Conservation (phyloP, 2,888 invertebrate species). For the Gnatocerus cornutus region DNA sequence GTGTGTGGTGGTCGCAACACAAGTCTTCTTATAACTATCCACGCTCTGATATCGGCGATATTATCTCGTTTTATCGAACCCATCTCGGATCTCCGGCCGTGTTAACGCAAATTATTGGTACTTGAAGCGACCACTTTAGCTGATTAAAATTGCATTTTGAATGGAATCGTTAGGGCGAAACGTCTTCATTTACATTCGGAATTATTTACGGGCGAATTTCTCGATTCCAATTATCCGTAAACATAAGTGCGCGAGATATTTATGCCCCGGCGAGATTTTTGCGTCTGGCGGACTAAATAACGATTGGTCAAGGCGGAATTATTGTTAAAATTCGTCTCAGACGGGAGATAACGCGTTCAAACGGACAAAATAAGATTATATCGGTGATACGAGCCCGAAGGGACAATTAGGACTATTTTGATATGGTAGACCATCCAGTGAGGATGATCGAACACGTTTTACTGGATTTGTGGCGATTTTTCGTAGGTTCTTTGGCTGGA, state of each 20-base stretch:
- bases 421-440: constrained; percentile 56
- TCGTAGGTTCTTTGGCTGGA: constrained; percentile 45
- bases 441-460: constrained; percentile 45
- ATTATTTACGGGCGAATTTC: constrained; percentile 47
- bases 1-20: constrained; percentile 61
- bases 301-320: constrained; percentile 42
- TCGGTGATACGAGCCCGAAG: constrained; percentile 59
- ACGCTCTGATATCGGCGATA: constrained; percentile 56
- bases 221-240: constrained; percentile 42
- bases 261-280: constrained; percentile 29
- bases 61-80: constrained; percentile 58
- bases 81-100: constrained; percentile 58
- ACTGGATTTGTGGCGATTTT: constrained; percentile 44
- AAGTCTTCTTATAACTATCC: constrained; percentile 48
- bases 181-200: constrained; percentile 54
- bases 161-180: constrained; percentile 52
- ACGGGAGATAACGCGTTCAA: constrained; percentile 59
- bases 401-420: constrained; percentile 60
- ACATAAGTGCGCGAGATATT: constrained; percentile 24
- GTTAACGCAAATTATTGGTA: constrained; percentile 62
- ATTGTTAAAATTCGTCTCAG: constrained; percentile 52
- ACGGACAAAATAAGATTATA: constrained; percentile 61
- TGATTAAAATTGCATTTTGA: constrained; percentile 54
- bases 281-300: constrained; percentile 36
- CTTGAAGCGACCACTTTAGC: constrained; percentile 51